Percentiles rank a stretch among this genome's conserved stretches.
phyloP scores from a whole-genome alignment of 1,140 invertebrate species.

The Liolophura sinensis region DNA sequence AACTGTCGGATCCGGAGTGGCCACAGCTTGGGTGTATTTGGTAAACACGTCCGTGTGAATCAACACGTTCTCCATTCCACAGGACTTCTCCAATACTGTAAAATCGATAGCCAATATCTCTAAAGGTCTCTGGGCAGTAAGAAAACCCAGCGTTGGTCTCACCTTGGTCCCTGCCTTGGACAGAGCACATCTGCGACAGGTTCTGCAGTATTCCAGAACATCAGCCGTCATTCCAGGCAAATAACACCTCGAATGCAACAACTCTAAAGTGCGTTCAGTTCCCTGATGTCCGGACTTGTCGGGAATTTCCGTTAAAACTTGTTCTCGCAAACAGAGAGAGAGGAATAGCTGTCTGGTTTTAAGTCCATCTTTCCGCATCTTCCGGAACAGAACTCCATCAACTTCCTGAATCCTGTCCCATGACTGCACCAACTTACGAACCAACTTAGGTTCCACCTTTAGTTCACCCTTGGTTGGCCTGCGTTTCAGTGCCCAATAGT shows the following conservation, averaged over 20 bases:
- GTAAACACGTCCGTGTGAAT: conserved; percentile 23
- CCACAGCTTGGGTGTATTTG: conserved; percentile 19
- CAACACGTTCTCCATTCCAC: conserved; percentile 22
- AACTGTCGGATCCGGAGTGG: conserved; percentile 20
- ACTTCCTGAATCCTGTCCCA: too few species aligned
- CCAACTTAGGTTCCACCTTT: too few species aligned
- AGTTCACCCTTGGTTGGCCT: too few species aligned
- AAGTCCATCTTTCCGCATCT: background rate
- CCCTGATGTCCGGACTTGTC: conserved; percentile 21
- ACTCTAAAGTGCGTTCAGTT: conserved; percentile 14
- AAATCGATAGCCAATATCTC: conserved; percentile 27
- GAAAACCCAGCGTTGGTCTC: too few species aligned
- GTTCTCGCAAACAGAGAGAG: conserved; percentile 7
- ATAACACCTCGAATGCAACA: conserved; percentile 14
- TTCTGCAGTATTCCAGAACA: conserved; percentile 13
- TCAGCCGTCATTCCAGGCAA: conserved; percentile 22
- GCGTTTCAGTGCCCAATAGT: too few species aligned
- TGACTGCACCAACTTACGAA: too few species aligned
- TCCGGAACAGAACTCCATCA: conserved; percentile 13
- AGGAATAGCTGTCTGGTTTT: conserved; percentile 13
- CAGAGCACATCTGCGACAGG: conserved; percentile 16
- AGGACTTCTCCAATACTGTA: conserved; percentile 13
- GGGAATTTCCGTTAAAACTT: conserved; percentile 17
- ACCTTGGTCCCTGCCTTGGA: background rate
- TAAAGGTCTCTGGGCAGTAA: conserved; percentile 7